Evolutionary conservation across 1,140 invertebrate genomes (phyloP), one percentile per base, ranked within the genome.

Genomic region (Diorhabda carinulata): DNA sequence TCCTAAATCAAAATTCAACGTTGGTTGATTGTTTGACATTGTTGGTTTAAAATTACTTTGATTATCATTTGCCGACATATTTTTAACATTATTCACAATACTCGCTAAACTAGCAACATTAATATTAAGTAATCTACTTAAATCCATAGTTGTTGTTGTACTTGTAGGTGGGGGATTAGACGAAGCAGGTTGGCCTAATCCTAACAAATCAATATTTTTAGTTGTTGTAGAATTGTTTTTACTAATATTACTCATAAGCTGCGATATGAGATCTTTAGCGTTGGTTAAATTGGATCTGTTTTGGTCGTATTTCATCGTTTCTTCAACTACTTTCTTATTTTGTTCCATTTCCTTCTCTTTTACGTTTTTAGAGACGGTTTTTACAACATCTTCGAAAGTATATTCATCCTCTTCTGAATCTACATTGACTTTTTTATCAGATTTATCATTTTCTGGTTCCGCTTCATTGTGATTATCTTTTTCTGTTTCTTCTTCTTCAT

Each of bases 381-480:
- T 87, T 62, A 88, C 87, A 60, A 90, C 85, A 74, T 90, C 89
- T 67, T 90, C 89, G 70, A 86, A 89, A 5, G 84, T 85, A 73
- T 90, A 91, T 78, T 90, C 88, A 71, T 89, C 88, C 47, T 88
- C 87, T 47, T 89, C 87, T 7, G 87, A 85, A 73, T 84, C 83
- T 41, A 82, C 66, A 64, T 78, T 75, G 40, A 82, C 77, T 52
- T 79, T 79, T 4, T 72, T 72, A 4, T 80, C 79, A 3, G 68
- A 66, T 52, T 81, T 82, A 0, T 70, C 43, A 4, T 80, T 77
- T 0, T 78, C 74, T 25, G 44, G 25, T 25, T 69, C 42, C 3
- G 79, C 77, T 0, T 78, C 75, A 41, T 58, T 40, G 2, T 9
- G 45, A 3, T 76, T 77, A 41, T 76, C 77, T 25, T 66, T 57